Percentiles rank a stretch among this genome's conserved stretches.
These are phyloP conservation scores for Tinea semifulvella DNA, from an alignment of 2,888 invertebrate genomes.

Conservation along the genomic window DNA sequence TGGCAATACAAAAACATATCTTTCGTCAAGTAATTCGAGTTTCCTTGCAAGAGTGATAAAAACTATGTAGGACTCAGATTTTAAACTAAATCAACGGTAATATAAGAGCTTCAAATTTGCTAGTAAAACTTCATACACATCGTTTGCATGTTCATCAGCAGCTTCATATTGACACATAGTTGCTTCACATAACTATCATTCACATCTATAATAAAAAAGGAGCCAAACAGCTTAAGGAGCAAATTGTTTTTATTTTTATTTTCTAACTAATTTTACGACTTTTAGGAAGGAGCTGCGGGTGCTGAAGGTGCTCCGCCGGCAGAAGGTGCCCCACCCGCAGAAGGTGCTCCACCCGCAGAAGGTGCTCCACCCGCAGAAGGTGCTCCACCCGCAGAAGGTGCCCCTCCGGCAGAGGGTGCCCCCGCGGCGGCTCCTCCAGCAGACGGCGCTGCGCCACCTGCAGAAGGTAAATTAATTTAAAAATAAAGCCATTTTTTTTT, in stretches of 20 bases:
- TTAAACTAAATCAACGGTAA: no score
- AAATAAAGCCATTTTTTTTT: no score
- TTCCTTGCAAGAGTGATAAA: no score
- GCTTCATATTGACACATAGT: background rate
- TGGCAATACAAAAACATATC: no score
- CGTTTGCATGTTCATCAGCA: conserved; percentile 1
- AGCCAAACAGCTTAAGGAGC: background rate
- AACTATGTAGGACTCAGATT: no score
- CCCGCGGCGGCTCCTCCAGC: conserved; percentile 31
- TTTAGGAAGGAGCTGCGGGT: conserved; percentile 29
- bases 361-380: conserved; percentile 31
- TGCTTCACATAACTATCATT: conserved; percentile 1
- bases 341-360: conserved; percentile 34
- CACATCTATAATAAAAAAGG: background rate
- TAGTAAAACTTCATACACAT: conserved; percentile 2
- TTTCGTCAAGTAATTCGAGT: no score
- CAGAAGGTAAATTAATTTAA: conserved; percentile 27
- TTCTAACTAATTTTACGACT: background rate
- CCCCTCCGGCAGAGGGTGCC: conserved; percentile 32
- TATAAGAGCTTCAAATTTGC: background rate
- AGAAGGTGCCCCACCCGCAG: conserved; percentile 32
- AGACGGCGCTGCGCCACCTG: conserved; percentile 27
- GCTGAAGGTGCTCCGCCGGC: conserved; percentile 34
- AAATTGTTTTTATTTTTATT: background rate
- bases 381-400: conserved; percentile 34